Conservation (phyloP, 2,888 invertebrate genomes). For the Xestia rhomboidea region DNA sequence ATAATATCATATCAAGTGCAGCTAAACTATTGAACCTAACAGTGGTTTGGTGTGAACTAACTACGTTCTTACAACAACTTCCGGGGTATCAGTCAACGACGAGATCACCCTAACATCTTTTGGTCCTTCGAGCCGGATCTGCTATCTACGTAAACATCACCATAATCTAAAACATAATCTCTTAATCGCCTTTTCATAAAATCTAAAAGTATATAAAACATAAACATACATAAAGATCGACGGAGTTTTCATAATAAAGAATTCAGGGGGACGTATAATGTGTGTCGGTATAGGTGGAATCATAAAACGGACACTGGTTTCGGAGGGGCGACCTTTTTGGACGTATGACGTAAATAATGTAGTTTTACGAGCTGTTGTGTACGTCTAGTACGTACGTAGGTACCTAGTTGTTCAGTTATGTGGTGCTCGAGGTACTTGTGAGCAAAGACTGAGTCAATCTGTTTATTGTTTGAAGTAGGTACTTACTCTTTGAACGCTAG, state of each 20-base stretch:
- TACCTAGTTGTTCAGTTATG: conserved; percentile 6
- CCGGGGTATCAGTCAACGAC: too few species aligned
- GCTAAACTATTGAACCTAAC: too few species aligned
- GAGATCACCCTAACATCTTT: too few species aligned
- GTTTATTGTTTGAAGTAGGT: conserved; percentile 17
- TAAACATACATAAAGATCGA: conserved; percentile 34
- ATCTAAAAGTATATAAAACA: conserved; percentile 38
- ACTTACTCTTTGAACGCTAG: not conserved
- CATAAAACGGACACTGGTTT: conserved; percentile 60
- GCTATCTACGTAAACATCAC: not conserved
- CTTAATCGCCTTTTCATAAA: conserved; percentile 28
- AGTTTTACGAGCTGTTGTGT: conserved; percentile 55
- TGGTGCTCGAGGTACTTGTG: conserved; percentile 25
- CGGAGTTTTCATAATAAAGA: conserved; percentile 33
- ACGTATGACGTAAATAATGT: conserved; percentile 57
- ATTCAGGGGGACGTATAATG: conserved; percentile 42
- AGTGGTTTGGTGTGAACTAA: too few species aligned
- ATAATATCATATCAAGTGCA: too few species aligned
- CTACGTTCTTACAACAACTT: too few species aligned
- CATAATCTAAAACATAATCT: conserved; percentile 11
- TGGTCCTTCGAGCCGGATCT: not conserved
- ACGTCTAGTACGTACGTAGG: conserved; percentile 17
- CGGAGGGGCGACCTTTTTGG: conserved; percentile 47
- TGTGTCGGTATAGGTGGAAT: conserved; percentile 47
- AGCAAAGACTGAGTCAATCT: conserved; percentile 14